These are phyloP conservation scores for Drosophila orosa DNA, from an alignment of 1,140 invertebrate species.

Conservation along the genomic window DNA sequence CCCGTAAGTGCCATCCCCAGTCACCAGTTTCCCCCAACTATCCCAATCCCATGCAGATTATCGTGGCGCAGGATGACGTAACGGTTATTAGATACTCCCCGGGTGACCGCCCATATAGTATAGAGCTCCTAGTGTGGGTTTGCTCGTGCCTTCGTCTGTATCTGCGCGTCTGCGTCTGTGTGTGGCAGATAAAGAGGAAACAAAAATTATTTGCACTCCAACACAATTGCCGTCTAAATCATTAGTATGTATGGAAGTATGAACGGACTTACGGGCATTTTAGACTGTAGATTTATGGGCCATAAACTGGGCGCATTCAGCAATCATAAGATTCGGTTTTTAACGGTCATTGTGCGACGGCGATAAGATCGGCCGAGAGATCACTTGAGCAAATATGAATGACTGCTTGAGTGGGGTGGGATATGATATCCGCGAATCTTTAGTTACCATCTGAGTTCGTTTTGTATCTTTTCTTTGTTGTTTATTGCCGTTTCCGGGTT, in stretches of 20 bases:
- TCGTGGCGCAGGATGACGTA: slow-evolving; percentile 34
- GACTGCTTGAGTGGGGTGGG: slow-evolving; percentile 14
- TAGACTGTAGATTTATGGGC: slow-evolving; percentile 33
- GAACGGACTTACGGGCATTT: slow-evolving; percentile 29
- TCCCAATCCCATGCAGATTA: slow-evolving; percentile 31
- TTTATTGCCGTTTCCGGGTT: slow-evolving; percentile 16
- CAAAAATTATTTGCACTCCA: slow-evolving; percentile 46
- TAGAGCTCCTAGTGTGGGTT: slow-evolving; percentile 26
- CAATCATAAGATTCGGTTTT: slow-evolving; percentile 29
- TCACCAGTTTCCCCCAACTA: slow-evolving; percentile 7
- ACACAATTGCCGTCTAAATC: slow-evolving; percentile 43
- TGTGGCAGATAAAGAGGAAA: slow-evolving; percentile 47
- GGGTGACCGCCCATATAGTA: slow-evolving; percentile 31
- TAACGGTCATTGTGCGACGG: slow-evolving; percentile 1
- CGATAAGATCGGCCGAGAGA: slow-evolving; percentile 26
- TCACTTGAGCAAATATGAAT: slow-evolving; percentile 7
- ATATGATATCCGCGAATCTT: slow-evolving; percentile 5
- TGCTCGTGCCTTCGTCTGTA: slow-evolving; percentile 9
- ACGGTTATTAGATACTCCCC: slow-evolving; percentile 41
- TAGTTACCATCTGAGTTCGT: slow-evolving; percentile 8
- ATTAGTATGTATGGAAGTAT: slow-evolving; percentile 46
- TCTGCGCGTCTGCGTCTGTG: slow-evolving; percentile 13
- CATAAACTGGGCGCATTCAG: slow-evolving; percentile 24
- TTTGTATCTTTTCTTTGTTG: slow-evolving; percentile 2
- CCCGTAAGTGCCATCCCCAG: slow-evolving; percentile 86